These are phyloP conservation scores for Siphamia tubifer DNA, from an alignment of 2,113 vertebrate genomes.

Conservation along the genomic window DNA sequence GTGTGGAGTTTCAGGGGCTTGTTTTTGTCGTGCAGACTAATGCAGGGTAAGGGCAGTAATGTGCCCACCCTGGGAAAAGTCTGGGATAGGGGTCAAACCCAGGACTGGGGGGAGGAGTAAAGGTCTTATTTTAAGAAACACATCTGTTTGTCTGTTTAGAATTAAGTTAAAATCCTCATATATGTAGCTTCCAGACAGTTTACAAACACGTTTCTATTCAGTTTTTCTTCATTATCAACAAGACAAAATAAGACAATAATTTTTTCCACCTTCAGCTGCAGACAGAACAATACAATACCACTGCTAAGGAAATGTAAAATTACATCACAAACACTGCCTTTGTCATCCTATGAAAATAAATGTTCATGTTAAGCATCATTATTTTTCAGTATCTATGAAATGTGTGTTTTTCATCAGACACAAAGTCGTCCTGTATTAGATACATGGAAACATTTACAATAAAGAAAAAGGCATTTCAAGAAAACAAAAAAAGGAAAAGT, in stretches of 20 bases:
- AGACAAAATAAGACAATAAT: slow-evolving; percentile 1
- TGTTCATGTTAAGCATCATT: not conserved
- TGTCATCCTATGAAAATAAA: not conserved
- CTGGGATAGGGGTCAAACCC: slow-evolving; percentile 30
- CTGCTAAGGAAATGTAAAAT: not conserved
- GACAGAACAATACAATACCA: not conserved
- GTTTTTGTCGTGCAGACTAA: slow-evolving; percentile 65
- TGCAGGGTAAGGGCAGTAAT: slow-evolving; percentile 51
- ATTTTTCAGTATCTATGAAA: slow-evolving; percentile 11
- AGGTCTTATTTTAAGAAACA: slow-evolving; percentile 34
- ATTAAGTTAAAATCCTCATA: slow-evolving; percentile 36
- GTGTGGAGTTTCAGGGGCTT: slow-evolving; percentile 58
- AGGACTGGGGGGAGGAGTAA: slow-evolving; percentile 14
- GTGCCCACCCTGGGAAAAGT: slow-evolving; percentile 41
- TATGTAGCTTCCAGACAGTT: not conserved
- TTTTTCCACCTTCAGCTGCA: not conserved
- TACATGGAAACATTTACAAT: slow-evolving; percentile 32
- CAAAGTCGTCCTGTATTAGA: slow-evolving; percentile 25
- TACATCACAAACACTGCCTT: not conserved
- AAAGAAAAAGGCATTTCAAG: too few relatives aligned
- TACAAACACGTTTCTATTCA: not conserved
- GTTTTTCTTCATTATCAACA: not conserved
- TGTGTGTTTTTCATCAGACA: slow-evolving; percentile 4
- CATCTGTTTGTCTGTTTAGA: slow-evolving; percentile 24
- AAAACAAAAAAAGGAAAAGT: too few relatives aligned